A percentile compares a stretch with the other conserved stretches of the same genome.
phyloP scores from a whole-genome alignment of 2,113 vertebrate genomes.

The Petromus typicus region DNA sequence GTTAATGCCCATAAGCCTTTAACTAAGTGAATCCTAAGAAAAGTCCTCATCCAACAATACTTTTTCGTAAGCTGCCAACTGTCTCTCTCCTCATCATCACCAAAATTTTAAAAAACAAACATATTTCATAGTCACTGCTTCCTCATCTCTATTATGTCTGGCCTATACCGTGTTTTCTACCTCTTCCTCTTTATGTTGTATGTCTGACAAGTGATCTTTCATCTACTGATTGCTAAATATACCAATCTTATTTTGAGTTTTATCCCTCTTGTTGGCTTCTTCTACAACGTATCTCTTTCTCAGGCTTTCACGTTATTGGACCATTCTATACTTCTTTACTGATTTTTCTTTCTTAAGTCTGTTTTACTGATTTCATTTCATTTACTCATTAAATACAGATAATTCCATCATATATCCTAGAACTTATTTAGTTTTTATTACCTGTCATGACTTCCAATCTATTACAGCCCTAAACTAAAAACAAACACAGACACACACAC shows the following conservation, averaged over 20 bases:
- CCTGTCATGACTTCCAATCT: background rate
- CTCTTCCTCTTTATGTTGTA: background rate
- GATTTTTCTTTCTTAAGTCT: background rate
- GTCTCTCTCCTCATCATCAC: background rate
- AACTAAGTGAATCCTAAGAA: conserved; percentile 9
- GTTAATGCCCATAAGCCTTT: background rate
- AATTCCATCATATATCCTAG: background rate
- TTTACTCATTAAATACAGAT: background rate
- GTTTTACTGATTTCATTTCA: background rate
- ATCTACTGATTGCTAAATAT: background rate
- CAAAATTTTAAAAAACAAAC: conserved; percentile 38
- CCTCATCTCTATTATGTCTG: background rate
- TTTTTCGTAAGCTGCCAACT: background rate
- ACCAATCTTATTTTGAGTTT: background rate
- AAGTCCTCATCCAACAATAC: background rate
- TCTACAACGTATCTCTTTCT: background rate
- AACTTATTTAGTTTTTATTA: background rate
- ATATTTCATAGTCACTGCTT: background rate
- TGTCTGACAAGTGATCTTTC: conserved; percentile 25
- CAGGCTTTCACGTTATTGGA: background rate
- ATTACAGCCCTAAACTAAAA: background rate
- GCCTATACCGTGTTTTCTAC: background rate
- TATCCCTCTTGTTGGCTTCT: background rate
- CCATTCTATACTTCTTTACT: background rate
- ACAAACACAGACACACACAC: too few relatives aligned